Conservation (phyloP, 2,113 vertebrate genomes). For the Eretmodus cyanostictus region DNA sequence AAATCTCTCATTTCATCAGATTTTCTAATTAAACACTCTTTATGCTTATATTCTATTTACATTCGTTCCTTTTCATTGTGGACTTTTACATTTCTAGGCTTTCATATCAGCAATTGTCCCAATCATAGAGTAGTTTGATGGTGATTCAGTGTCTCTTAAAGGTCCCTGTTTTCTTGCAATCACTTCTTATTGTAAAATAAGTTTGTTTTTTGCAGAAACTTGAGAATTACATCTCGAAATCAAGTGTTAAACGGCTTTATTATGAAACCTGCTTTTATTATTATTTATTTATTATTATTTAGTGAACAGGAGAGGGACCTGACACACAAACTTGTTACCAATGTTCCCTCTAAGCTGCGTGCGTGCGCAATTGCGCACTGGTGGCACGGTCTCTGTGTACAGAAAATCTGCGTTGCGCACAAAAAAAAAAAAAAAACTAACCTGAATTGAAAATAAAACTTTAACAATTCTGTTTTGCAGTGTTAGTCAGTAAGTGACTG, state of each 20-base stretch:
- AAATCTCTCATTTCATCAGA: background rate
- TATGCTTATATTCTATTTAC: background rate
- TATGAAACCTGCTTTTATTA: background rate
- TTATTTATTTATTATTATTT: background rate
- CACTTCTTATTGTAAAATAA: background rate
- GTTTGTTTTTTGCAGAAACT: background rate
- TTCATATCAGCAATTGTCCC: background rate
- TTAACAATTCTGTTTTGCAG: too few relatives aligned
- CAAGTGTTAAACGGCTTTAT: background rate
- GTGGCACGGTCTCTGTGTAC: accelerated
- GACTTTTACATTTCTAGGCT: background rate
- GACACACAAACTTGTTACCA: background rate
- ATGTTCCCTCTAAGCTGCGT: too few relatives aligned
- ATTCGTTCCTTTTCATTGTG: background rate
- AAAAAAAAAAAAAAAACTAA: too few relatives aligned
- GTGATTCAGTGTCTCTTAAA: background rate
- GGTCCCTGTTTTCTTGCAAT: background rate
- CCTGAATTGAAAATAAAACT: too few relatives aligned
- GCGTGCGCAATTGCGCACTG: too few relatives aligned
- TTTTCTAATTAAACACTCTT: background rate
- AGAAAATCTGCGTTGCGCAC: accelerated
- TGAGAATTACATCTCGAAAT: background rate
- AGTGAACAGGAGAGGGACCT: background rate
- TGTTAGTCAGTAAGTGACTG: too few relatives aligned
- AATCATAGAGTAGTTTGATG: background rate